Base-by-base conservation (phyloP, 2,888 invertebrate species). In the Lordiphosa fenestrarum region DNA sequence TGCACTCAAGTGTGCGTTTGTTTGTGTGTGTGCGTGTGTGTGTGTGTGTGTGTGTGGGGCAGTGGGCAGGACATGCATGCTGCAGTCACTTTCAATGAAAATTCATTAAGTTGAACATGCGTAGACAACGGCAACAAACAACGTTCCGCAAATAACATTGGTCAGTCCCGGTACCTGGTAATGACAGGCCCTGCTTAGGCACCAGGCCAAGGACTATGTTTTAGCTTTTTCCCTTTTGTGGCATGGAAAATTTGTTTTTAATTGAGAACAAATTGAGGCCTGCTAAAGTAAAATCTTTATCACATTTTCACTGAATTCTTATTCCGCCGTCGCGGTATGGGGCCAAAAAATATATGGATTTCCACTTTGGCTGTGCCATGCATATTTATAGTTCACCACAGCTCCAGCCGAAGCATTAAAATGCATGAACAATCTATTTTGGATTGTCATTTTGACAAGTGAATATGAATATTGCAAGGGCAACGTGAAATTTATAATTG, bases 341-440 rank as follows among this genome's bases (percentile, higher is more conserved):
- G 84, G 81, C 69, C 81, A 81, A 69, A 62, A 72, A 77, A 64
- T 15, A 69, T 61, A 19, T 69, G 71, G 68, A 33, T 67, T 70
- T 59, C 40, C 38, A 59, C 62, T 50, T 58, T 55, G 53, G 51
- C 59, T 67, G 72, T 69, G 76, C 35, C 42, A 53, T 46, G 33
- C 35, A 47, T 59, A 60, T 63, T 63, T 64, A 63, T 64, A 55
- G 55, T 33, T 37, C 13, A 53, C 60, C 44, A 42, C 49, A 65
- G 53, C 53, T 41, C 15, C 39, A n/a, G 25, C 60, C 38, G 12
- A 54, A 60, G 52, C 62, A 74, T 64, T 63, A 69, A 76, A 66
- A 61, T 59, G 57, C 74, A 84, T 84, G 72, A 81, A 81, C 70
- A 74, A 62, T 73, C 78, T 70, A 84, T 84, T 83, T 81, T 59